Percentiles rank a stretch among this genome's conserved stretches.
Evolutionary conservation across 2,113 vertebrate genomes (phyloP).

Genomic region (Nerophis ophidion): DNA sequence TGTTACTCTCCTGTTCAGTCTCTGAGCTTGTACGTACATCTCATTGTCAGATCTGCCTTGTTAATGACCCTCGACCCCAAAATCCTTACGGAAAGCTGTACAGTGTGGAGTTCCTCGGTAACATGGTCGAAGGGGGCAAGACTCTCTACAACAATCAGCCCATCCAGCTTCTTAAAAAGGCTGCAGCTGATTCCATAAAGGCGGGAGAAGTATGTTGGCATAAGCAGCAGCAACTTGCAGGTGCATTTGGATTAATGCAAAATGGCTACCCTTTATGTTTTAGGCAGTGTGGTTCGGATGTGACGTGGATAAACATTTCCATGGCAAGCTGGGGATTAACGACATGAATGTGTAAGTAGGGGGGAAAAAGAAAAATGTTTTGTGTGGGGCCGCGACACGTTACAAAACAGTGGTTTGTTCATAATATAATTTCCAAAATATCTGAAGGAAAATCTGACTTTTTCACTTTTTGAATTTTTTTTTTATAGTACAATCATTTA

Average conservation of each 20-base stretch:
- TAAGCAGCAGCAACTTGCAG: background rate
- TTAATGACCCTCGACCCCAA: conserved; percentile 92
- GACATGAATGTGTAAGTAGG: conserved; percentile 91
- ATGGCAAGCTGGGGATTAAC: conserved; percentile 92
- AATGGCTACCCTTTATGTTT: background rate
- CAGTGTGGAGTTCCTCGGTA: conserved; percentile 89
- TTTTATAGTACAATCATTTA: too few species aligned
- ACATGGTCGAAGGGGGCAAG: conserved; percentile 84
- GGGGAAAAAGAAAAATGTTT: background rate
- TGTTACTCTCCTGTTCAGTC: conserved; percentile 72
- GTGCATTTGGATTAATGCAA: background rate
- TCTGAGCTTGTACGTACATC: conserved; percentile 28
- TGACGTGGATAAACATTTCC: conserved; percentile 94
- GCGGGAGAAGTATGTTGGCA: conserved; percentile 81
- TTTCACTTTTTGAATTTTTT: too few species aligned
- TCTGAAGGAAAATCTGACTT: too few species aligned
- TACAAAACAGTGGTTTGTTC: background rate
- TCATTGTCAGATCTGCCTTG: conserved; percentile 82
- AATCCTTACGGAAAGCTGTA: conserved; percentile 88
- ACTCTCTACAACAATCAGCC: conserved; percentile 95
- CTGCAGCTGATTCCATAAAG: conserved; percentile 88
- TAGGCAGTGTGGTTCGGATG: conserved; percentile 98
- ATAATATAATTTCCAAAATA: background rate
- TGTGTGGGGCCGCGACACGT: background rate
- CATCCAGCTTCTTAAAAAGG: conserved; percentile 83